Evolutionary conservation across 2,888 invertebrate species (phyloP), one percentile per base, ranked within the genome.

Genomic region (Blastobasis lacticolella): DNA sequence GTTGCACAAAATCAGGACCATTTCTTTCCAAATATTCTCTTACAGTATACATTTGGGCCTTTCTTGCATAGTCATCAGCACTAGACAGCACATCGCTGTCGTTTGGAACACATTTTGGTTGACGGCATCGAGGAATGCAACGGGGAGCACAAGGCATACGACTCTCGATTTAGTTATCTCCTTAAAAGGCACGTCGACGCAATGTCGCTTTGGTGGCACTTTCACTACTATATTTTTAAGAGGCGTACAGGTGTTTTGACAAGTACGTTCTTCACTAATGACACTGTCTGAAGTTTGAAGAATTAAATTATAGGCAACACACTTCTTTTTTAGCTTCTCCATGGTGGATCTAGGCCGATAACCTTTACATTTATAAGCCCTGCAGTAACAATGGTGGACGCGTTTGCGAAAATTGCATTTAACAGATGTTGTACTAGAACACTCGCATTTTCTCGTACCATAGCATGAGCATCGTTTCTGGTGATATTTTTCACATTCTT

Each of bases 11-110:
- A 55, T 92, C 90, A 0, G 95, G 95, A 40, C 92, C 90, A 61
- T 94, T 93, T 57, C 75, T 88, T 59, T 90, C 88, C 63, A 95
- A 89, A 69, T 93, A 92, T 53, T 95, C 94, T 89, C 94, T 83
- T 37, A 93, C 88, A 6, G 90, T 84, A 6, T 83, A 73, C 36
- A 72, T 71, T 45, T 76, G 75, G 9, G 73, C 59, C 52, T 63
- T 78, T 49, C 63, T 76, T 5, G 66, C 49, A 41, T 71, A 64
- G 36, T 82, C 76, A 40, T 85, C 81, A 50, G 77, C 73, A 56
- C 81, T 80, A 4, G 84, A 78, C 49, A 75, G n/a, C n/a, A n/a
- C n/a, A n/a, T n/a, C n/a, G n/a, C n/a, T n/a, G n/a, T n/a, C n/a
- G n/a, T n/a, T n/a, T 61, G 40, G 78, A 81, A 52, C 74, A 78